Base-by-base conservation (phyloP, 2,888 invertebrate genomes). In the Eilema sororculum region DNA sequence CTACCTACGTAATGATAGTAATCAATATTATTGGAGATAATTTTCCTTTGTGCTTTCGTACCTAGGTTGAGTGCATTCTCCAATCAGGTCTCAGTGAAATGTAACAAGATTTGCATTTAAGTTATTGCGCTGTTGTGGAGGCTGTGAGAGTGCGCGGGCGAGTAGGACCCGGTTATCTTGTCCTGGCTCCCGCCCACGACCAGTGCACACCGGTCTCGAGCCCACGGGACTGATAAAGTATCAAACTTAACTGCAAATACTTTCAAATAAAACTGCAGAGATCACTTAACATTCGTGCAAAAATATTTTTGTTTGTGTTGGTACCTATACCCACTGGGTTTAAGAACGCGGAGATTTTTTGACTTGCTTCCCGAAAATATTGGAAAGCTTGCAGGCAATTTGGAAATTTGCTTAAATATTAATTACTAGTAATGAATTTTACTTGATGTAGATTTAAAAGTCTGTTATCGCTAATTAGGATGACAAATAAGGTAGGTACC, bases 51-150 rank as follows among this genome's bases (percentile, higher is more conserved):
- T 67, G 57, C 24, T 71, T 66, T 52, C 24, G 25, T 56, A 37
- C 30, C 57, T 64, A 25, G 37, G 58, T 67, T 58, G 67, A 6
- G 28, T 41, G 24, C 33, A 67, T 65, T 74, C 58, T 62, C 69
- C 66, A 46, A 67, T 74, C 74, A 63, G 77, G 73, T 74, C 69
- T 71, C 71, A 79, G 76, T 82, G 81, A 81, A 82, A 74, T 81
- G 77, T 82, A 81, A 83, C 84, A 78, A 83, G 80, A 70, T 77
- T 87, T 78, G 79, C 79, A 78, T 83, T 88, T 84, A 87, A 81
- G 84, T 89, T 89, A 86, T 88, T 86, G 87, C 79, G 63, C 67
- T 75, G 77, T 73, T 76, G 73, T 74, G 78, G 78, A 80, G 81
- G 82, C 74, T 82, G 81, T 68, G 70, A 46, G 79, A 82, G 78